Evolutionary conservation across 30 jellyfish, hydroid and myxozoan species (phyloP).

Genomic region (Aurelia sp.): DNA sequence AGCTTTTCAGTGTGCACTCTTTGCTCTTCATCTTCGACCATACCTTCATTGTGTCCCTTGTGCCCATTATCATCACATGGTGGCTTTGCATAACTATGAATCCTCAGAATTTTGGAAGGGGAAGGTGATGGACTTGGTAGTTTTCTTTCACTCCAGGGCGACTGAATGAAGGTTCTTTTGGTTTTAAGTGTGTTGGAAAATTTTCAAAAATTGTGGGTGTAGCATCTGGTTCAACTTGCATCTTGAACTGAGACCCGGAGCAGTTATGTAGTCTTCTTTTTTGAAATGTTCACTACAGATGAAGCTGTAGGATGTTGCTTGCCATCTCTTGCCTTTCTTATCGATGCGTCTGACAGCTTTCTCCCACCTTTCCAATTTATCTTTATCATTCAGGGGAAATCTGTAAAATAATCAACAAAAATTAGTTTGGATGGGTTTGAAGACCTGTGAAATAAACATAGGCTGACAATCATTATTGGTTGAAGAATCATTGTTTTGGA

Average conservation of each 20-base stretch:
- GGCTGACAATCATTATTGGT: too few relatives aligned
- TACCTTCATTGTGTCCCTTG: too few relatives aligned
- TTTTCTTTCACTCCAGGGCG: conserved; percentile 23
- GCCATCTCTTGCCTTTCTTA: conserved; percentile 37
- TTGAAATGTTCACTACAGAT: conserved; percentile 43
- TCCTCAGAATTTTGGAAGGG: conserved; percentile 19
- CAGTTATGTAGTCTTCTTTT: conserved; percentile 11
- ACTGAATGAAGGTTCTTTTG: conserved; percentile 14
- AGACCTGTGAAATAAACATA: too few relatives aligned
- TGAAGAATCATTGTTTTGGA: too few relatives aligned
- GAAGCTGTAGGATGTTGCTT: conserved; percentile 30
- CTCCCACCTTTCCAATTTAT: conserved; percentile 35
- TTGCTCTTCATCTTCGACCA: too few relatives aligned
- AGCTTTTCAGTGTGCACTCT: too few relatives aligned
- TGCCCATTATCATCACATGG: neutral
- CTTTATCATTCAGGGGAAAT: conserved; percentile 32
- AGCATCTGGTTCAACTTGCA: conserved; percentile 34
- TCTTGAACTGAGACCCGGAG: conserved; percentile 27
- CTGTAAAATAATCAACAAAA: neutral
- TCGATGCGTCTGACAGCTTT: conserved; percentile 29
- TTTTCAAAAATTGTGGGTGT: conserved; percentile 28
- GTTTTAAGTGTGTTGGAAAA: conserved; percentile 8
- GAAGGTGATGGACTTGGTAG: neutral
- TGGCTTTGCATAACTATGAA: conserved; percentile 34
- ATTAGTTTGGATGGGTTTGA: neutral